phyloP scores from a whole-genome alignment of 2,888 invertebrate species.

The Ditula angustiorana region DNA sequence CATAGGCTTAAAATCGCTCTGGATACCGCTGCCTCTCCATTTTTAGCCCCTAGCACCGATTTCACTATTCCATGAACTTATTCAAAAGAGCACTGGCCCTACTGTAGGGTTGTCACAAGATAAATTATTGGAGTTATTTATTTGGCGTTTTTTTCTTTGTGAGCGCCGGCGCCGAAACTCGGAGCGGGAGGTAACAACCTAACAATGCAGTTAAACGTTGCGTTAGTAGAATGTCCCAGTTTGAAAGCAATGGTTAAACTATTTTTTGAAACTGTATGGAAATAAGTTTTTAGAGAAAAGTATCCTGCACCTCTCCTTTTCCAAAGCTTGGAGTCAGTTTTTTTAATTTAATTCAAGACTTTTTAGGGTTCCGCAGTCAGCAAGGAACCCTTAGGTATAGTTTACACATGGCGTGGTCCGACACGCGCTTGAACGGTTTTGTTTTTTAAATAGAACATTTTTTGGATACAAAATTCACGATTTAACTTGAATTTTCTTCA shows the following conservation, averaged over 20 bases:
- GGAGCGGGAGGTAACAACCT: slow-evolving; percentile 19
- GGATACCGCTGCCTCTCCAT: background rate
- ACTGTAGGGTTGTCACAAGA: slow-evolving; percentile 32
- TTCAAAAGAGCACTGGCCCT: slow-evolving; percentile 26
- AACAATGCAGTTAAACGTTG: slow-evolving; percentile 27
- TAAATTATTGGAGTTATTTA: slow-evolving; percentile 38
- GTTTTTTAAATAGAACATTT: too few species aligned
- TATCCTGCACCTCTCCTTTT: too few species aligned
- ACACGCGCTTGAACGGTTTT: too few species aligned
- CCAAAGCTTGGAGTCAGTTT: too few species aligned
- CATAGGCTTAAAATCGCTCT: background rate
- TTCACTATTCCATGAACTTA: slow-evolving; percentile 18
- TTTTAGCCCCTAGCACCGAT: background rate
- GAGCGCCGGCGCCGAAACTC: slow-evolving; percentile 8
- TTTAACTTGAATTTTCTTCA: too few species aligned
- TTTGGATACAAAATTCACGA: too few species aligned
- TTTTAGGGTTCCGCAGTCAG: too few species aligned
- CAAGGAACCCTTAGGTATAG: too few species aligned
- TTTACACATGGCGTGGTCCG: too few species aligned
- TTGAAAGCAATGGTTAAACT: background rate
- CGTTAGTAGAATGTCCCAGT: background rate
- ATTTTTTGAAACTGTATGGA: too few species aligned
- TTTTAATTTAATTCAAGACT: too few species aligned
- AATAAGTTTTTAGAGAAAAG: too few species aligned
- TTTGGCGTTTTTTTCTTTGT: slow-evolving; percentile 18